These are phyloP conservation scores for Corythornis cristatus DNA, from an alignment of 2,113 vertebrate species.

Conservation along the genomic window DNA sequence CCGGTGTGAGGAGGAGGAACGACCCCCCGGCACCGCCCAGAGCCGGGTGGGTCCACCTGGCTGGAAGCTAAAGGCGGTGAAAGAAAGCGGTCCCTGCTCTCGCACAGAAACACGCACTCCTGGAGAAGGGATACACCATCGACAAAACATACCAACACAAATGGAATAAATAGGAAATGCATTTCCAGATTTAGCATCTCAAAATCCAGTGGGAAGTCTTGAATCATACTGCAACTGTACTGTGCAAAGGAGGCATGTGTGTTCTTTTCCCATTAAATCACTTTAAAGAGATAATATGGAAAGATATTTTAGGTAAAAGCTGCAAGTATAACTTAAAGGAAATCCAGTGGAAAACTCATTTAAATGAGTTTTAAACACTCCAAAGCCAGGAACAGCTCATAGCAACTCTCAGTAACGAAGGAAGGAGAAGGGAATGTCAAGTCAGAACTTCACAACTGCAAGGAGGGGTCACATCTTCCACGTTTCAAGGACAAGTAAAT, in stretches of 20 bases:
- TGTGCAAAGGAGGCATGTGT: neutral
- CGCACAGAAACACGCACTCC: neutral
- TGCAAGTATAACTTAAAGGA: neutral
- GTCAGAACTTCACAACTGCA: neutral
- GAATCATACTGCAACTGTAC: neutral
- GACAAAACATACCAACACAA: neutral
- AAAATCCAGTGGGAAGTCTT: slow-evolving; percentile 23
- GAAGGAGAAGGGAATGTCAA: neutral
- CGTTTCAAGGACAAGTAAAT: neutral
- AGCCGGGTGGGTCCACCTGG: too few relatives aligned
- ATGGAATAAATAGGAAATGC: neutral
- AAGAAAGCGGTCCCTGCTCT: neutral
- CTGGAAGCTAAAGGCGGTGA: neutral
- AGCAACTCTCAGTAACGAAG: neutral
- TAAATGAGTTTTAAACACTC: neutral
- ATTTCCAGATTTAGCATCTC: neutral
- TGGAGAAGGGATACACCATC: neutral
- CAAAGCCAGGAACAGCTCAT: neutral
- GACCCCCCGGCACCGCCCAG: neutral
- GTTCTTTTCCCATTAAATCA: neutral
- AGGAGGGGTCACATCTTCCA: neutral
- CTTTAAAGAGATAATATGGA: neutral
- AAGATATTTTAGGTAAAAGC: slow-evolving; percentile 26
- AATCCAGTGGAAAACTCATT: neutral
- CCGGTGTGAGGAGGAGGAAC: too few relatives aligned